phyloP scores from a whole-genome alignment of 2,113 vertebrate genomes.

The Tor tambroides region DNA sequence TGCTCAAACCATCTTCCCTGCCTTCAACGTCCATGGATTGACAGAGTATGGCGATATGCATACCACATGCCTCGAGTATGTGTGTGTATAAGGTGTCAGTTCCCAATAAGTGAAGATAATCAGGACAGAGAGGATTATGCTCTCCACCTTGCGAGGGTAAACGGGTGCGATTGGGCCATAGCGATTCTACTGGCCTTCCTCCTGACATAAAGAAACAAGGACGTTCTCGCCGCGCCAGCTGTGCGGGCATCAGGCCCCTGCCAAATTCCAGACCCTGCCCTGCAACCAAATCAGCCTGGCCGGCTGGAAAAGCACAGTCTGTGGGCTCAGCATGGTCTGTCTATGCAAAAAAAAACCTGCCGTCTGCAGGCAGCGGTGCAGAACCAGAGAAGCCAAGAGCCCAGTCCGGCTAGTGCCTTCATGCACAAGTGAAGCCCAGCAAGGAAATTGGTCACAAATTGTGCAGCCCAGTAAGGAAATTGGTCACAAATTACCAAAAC shows the following conservation, averaged over 20 bases:
- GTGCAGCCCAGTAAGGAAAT: constrained; percentile 48
- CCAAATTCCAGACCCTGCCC: constrained; percentile 48
- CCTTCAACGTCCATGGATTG: constrained; percentile 40
- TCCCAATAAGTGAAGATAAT: constrained; percentile 36
- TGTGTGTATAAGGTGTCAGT: not conserved
- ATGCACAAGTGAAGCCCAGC: constrained; percentile 52
- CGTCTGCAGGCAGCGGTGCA: constrained; percentile 55
- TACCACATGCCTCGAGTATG: constrained; percentile 14
- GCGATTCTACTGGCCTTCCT: constrained; percentile 40
- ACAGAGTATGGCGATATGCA: constrained; percentile 38
- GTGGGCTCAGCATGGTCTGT: constrained; percentile 59
- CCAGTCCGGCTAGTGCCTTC: constrained; percentile 50
- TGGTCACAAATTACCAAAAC: constrained; percentile 59
- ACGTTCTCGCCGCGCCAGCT: constrained; percentile 58
- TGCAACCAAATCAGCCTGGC: constrained; percentile 59
- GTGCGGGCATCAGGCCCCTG: constrained; percentile 54
- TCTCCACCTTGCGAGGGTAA: constrained; percentile 29
- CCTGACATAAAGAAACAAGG: constrained; percentile 55
- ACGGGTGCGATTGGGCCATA: constrained; percentile 29
- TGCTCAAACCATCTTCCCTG: constrained; percentile 43
- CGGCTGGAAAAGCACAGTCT: constrained; percentile 61
- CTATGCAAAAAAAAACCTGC: constrained; percentile 55
- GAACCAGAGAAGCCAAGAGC: constrained; percentile 50
- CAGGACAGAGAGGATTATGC: constrained; percentile 34
- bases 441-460: constrained; percentile 59